Evolutionary conservation across 35 echinoderm and acorn worm genomes (phyloP).

Genomic region (Diadema setosum): DNA sequence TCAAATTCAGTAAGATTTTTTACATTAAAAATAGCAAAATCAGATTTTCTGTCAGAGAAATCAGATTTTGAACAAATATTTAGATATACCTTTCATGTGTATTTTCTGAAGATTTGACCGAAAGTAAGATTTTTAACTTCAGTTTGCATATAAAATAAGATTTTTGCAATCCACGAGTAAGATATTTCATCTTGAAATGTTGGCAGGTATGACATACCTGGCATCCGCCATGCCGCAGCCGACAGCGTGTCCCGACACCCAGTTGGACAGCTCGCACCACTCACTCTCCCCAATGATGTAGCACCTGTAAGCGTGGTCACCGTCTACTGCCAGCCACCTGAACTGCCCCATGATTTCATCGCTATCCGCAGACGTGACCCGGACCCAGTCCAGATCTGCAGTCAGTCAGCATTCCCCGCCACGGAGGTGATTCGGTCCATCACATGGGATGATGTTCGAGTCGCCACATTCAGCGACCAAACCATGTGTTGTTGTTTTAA

Average conservation of each 20-base stretch:
- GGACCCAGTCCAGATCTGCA: neutral
- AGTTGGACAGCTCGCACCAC: neutral
- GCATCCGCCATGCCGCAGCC: neutral
- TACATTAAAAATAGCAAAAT: no score
- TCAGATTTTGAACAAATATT: no score
- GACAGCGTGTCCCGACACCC: slow-evolving; percentile 13
- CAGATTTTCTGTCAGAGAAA: no score
- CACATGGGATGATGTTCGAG: slow-evolving; percentile 24
- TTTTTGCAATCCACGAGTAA: no score
- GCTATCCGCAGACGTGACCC: neutral
- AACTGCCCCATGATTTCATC: slow-evolving; percentile 12
- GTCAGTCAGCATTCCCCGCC: neutral
- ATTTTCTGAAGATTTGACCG: no score
- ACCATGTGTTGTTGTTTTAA: no score
- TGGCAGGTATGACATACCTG: no score
- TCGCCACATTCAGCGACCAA: slow-evolving; percentile 26
- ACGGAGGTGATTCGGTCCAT: neutral
- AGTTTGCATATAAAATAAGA: no score
- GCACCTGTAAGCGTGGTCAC: neutral
- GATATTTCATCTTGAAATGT: no score
- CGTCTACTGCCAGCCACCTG: neutral
- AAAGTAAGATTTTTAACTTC: no score
- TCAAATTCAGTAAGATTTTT: no score
- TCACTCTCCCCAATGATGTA: slow-evolving; percentile 26
- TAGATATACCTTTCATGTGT: no score